Conservation (phyloP, 37 sponge, comb jelly and placozoan species). For the Aplysina aerophoba region DNA sequence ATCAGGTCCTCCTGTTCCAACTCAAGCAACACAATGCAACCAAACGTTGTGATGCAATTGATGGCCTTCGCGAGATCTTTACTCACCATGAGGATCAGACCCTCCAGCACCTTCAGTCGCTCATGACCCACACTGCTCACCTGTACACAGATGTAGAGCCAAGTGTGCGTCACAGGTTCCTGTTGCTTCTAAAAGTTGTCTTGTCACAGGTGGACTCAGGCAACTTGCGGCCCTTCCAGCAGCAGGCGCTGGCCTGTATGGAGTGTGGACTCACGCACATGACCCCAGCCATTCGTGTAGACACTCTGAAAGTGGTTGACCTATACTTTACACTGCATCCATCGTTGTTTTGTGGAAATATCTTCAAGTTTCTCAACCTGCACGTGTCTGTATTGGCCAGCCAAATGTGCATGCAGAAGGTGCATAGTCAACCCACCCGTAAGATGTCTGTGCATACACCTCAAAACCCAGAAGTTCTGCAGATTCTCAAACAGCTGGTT, state of each 20-base stretch:
- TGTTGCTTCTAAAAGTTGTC: not conserved
- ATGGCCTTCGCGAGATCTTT: slow-evolving; percentile 3
- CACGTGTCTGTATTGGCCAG: not conserved
- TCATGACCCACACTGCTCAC: not conserved
- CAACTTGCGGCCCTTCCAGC: not conserved
- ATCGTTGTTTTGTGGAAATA: not conserved
- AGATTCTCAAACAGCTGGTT: too few species aligned
- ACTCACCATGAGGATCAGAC: not conserved
- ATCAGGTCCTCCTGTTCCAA: not conserved
- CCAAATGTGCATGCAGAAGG: too few species aligned
- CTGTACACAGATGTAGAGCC: not conserved
- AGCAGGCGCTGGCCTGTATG: slow-evolving; percentile 5
- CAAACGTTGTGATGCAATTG: slow-evolving; percentile 12
- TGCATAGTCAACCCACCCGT: too few species aligned
- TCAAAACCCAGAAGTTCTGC: too few species aligned
- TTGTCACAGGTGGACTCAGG: not conserved
- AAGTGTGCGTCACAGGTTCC: slow-evolving; percentile 5
- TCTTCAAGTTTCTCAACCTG: not conserved
- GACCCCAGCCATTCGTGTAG: not conserved
- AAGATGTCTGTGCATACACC: too few species aligned
- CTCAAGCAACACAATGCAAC: slow-evolving; percentile 9
- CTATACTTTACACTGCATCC: slow-evolving; percentile 3
- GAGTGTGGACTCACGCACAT: slow-evolving; percentile 31
- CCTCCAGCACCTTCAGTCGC: not conserved
- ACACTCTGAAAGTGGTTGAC: not conserved